Evolutionary conservation across 2,797 vertebrate genomes (phyloP), one percentile per base, ranked within the genome.

Genomic region (Psittacula echo): DNA sequence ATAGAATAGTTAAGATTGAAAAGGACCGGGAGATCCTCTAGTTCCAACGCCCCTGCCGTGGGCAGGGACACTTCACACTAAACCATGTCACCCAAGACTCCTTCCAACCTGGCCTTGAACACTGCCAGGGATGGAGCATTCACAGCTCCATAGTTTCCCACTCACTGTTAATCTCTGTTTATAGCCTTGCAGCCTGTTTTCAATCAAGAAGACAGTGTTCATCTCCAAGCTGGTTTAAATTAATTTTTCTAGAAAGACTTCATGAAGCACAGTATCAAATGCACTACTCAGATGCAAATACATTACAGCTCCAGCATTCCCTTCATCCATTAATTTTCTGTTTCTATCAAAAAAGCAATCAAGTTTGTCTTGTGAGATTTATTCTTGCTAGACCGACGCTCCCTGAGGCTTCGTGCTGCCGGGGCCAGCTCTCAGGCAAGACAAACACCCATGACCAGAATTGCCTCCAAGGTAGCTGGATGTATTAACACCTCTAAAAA

Each of bases 231-330:
- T 91, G 88, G 82, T 93, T 95, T 80, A 91, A 95, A 96, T 95
- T 87, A 95, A 91, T 94, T 94, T 94, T 95, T 95, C 93, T 83
- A 94, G 93, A 89, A 95, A 89, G 95, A 92, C 93, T 95, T 94
- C 80, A 79, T 54, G 83, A 93, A 75, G 75, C 86, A 92, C 79
- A 90, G 80, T 91, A 96, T 94, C 85, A 92, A 88, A 91, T 79
- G 87, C 58, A 53, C 75, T 75, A 45, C 88, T 92, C 75, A 72
- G 89, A 94, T 93, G 92, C 81, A 91, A 96, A 96, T 89, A 78
- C 70, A 94, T 91, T 87, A 91, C 64, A 89, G 76, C 85, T 93
- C 74, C 42, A 88, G 87, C 80, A 30, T 83, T 94, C 61, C 61
- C 61, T 93, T 96, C 82, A 95, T 86, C 85, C 0, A 1, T 90